Percentiles rank a stretch among this genome's conserved stretches.
Evolutionary conservation across 2,888 invertebrate species (phyloP).

Genomic region (Strigamia transsilvanica): DNA sequence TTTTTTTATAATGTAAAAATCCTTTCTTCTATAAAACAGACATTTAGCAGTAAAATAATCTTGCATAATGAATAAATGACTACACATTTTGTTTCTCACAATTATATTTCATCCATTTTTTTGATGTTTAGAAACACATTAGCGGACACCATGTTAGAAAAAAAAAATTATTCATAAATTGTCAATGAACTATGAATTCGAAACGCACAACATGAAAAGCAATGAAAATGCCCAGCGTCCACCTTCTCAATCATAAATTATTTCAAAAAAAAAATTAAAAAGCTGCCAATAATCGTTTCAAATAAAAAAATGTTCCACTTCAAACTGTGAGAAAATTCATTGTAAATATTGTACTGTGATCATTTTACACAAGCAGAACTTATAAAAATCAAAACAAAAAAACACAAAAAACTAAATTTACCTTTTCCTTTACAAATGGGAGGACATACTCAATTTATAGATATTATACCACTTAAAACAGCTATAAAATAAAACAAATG

Average conservation of each 20-base stretch:
- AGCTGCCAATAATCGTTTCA: slow-evolving; percentile 12
- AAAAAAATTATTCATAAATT: not conserved
- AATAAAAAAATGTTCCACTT: not conserved
- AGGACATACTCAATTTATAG: not conserved
- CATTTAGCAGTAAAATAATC: slow-evolving; percentile 4
- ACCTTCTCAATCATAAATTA: not conserved
- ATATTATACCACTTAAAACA: not conserved
- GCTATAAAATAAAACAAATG: not conserved
- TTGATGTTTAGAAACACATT: not conserved
- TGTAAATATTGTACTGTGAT: not conserved
- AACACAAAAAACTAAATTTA: not conserved
- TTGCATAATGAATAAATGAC: slow-evolving; percentile 12
- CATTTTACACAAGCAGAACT: not conserved
- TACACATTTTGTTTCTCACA: slow-evolving; percentile 1
- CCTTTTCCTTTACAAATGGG: not conserved
- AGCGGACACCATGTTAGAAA: not conserved
- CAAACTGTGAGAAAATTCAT: not conserved
- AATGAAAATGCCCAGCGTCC: slow-evolving; percentile 31
- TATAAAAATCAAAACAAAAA: not conserved
- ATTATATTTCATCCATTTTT: not conserved
- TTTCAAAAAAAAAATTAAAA: too few relatives aligned
- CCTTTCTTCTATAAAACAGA: slow-evolving; percentile 14
- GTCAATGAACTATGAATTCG: slow-evolving; percentile 34
- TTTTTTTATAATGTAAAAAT: not conserved
- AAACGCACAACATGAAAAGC: slow-evolving; percentile 22